Conservation (phyloP, 2,888 invertebrate genomes). For the Agrilus biguttatus region DNA sequence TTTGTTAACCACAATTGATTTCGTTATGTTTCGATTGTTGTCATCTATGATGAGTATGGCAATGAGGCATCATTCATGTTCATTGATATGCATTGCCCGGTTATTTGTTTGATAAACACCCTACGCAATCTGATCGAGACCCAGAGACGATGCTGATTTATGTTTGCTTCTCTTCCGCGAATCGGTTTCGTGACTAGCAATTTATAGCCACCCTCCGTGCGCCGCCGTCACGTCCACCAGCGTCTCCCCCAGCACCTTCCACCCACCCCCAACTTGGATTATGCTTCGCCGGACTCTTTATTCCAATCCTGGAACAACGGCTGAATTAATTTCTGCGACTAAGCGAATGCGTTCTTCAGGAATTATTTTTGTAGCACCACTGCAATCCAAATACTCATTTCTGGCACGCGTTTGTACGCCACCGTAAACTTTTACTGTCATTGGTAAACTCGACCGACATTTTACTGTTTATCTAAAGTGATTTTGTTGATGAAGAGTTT, state of each 20-base stretch:
- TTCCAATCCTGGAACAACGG: constrained; percentile 13
- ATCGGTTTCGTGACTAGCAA: constrained; percentile 15
- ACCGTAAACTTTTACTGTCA: not conserved
- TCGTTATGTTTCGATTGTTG: too few species aligned
- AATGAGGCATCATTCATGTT: not conserved
- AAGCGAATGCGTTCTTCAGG: constrained; percentile 9
- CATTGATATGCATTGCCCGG: constrained; percentile 16
- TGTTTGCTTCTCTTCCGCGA: constrained; percentile 13
- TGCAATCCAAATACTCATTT: constrained; percentile 12
- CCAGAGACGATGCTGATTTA: constrained; percentile 12
- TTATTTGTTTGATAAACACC: constrained; percentile 17
- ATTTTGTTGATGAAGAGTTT: too few species aligned
- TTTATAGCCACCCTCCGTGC: constrained; percentile 12
- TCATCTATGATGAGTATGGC: too few species aligned
- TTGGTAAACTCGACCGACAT: too few species aligned
- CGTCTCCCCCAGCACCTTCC: too few species aligned
- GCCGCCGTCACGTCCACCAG: constrained; percentile 1
- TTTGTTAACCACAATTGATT: too few species aligned
- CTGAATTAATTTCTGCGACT: constrained; percentile 17
- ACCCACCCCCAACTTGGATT: constrained; percentile 7
- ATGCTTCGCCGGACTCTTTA: constrained; percentile 15
- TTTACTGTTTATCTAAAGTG: too few species aligned
- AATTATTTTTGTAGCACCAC: not conserved
- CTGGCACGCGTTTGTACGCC: constrained; percentile 7
- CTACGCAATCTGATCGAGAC: constrained; percentile 12